Percentiles rank a stretch among this genome's conserved stretches.
Evolutionary conservation across 2,113 vertebrate genomes (phyloP).

Genomic region (Illadopsis cleaveri): DNA sequence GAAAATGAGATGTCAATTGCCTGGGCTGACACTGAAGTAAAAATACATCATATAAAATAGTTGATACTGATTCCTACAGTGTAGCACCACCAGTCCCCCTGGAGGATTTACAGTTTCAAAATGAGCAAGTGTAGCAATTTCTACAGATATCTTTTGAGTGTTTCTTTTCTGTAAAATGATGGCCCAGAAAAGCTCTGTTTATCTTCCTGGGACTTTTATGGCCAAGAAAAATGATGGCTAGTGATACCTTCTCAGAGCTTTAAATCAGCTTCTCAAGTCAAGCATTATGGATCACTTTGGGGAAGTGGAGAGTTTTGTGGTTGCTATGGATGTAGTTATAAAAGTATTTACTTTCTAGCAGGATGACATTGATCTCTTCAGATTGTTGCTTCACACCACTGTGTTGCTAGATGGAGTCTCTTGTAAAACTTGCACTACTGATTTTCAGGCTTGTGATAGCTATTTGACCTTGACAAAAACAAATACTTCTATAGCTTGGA

Average conservation of each 20-base stretch:
- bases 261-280: constrained; percentile 25
- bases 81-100: background rate
- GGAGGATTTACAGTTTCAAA: background rate
- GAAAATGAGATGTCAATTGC: background rate
- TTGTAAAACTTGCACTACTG: background rate
- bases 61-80: background rate
- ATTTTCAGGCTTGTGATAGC: background rate
- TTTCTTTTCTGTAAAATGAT: background rate
- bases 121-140: background rate
- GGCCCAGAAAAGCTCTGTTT: background rate
- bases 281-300: constrained; percentile 24
- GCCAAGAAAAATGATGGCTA: constrained; percentile 3
- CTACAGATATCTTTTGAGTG: background rate
- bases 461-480: background rate
- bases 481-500: background rate
- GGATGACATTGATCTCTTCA: background rate
- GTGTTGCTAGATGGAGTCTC: background rate
- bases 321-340: constrained; percentile 41
- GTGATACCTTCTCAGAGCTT: background rate
- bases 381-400: background rate
- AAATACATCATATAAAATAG: background rate
- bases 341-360: constrained; percentile 44
- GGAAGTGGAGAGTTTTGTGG: constrained; percentile 10
- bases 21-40: background rate
- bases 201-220: background rate